Percentiles rank a stretch among this genome's conserved stretches.
These are phyloP conservation scores for Jaculus jaculus DNA, from an alignment of 2,113 vertebrate species.

Conservation along the genomic window DNA sequence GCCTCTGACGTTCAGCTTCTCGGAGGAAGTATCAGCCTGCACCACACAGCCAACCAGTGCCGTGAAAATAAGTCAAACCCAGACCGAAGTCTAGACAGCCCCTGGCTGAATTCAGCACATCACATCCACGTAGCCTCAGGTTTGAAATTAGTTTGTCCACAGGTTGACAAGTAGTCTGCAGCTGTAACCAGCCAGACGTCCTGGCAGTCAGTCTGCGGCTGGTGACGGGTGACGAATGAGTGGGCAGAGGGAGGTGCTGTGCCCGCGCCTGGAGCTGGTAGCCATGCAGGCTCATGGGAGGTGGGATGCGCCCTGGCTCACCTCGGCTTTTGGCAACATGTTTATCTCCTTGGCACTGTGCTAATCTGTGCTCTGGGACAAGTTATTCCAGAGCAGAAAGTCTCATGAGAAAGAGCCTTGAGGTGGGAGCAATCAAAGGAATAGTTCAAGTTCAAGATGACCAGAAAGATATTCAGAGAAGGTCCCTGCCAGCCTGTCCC, in stretches of 20 bases:
- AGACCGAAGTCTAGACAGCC: not conserved
- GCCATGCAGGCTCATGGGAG: not conserved
- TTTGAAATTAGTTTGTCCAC: not conserved
- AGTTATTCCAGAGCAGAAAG: slow-evolving; percentile 4
- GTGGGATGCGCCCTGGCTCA: not conserved
- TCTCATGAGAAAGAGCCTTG: slow-evolving; percentile 36
- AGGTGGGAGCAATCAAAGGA: not conserved
- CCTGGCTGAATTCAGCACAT: not conserved
- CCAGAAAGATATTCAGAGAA: not conserved
- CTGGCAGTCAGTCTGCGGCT: not conserved
- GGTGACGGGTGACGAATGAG: not conserved
- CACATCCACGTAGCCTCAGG: not conserved
- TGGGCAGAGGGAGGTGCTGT: rapidly evolving
- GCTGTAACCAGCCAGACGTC: not conserved
- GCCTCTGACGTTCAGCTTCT: not conserved
- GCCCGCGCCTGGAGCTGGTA: not conserved
- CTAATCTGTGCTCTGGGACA: slow-evolving; percentile 33
- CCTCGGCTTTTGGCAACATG: not conserved
- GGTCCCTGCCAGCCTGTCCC: not conserved
- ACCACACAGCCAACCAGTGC: not conserved
- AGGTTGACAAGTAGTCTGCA: not conserved
- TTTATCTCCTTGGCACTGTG: not conserved
- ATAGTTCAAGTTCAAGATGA: slow-evolving; percentile 50
- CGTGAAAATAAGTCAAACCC: not conserved
- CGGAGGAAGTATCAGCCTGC: not conserved